phyloP scores from a whole-genome alignment of 1,140 invertebrate species.

The Bombus confusus region DNA sequence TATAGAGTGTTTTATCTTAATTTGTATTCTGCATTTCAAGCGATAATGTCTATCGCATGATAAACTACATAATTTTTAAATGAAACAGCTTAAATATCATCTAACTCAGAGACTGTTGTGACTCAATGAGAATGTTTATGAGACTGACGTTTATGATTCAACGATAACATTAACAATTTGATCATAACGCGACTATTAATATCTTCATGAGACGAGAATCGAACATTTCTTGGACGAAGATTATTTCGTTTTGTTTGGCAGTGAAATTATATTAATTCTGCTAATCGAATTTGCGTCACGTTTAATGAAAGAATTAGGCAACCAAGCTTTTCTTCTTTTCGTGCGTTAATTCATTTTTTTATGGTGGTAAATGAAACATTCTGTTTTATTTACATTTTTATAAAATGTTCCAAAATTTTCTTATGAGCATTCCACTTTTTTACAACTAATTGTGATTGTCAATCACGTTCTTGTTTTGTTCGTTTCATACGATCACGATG shows the following conservation, averaged over 20 bases:
- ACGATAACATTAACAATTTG: background rate
- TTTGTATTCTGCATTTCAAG: background rate
- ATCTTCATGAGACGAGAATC: background rate
- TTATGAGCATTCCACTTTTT: background rate
- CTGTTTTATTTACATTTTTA: background rate
- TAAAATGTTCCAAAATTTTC: background rate
- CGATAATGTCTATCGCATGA: too few species aligned
- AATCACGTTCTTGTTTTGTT: conserved; percentile 7
- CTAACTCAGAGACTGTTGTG: too few species aligned
- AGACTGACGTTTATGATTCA: background rate
- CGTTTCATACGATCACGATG: conserved; percentile 22
- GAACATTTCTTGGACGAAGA: background rate
- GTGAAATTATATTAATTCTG: background rate
- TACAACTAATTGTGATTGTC: background rate
- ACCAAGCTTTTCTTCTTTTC: background rate
- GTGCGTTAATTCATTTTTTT: background rate
- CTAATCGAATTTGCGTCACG: background rate
- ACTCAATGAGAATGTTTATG: background rate
- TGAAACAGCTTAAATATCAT: too few species aligned
- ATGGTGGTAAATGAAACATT: background rate
- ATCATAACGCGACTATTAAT: background rate
- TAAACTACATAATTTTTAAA: background rate
- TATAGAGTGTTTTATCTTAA: background rate
- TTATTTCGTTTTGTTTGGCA: background rate
- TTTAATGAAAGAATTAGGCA: background rate